phyloP scores from a whole-genome alignment of 2,888 invertebrate species.

The Dusona sp. region DNA sequence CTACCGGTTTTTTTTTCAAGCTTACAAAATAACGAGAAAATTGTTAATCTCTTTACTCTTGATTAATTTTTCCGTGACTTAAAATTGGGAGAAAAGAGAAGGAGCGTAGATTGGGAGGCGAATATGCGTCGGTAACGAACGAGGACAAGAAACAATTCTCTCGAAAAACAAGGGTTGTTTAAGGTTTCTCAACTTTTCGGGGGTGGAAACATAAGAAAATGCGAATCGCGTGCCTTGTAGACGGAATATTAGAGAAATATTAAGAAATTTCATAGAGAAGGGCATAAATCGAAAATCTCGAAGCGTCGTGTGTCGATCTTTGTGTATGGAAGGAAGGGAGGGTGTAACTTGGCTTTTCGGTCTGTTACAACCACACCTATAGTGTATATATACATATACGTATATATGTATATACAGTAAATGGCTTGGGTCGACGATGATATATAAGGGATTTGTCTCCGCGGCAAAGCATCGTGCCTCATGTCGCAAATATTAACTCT shows the following conservation, averaged over 20 bases:
- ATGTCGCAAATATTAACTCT: constrained; percentile 85
- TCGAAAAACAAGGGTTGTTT: constrained; percentile 5
- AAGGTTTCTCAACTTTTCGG: background rate
- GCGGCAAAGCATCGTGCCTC: constrained; percentile 83
- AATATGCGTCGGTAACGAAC: background rate
- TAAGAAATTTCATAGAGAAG: constrained; percentile 9
- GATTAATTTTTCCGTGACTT: background rate
- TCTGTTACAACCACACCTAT: constrained; percentile 37
- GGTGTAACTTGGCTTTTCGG: constrained; percentile 43
- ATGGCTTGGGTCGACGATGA: constrained; percentile 76
- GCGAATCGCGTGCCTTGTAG: constrained; percentile 2
- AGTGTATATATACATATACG: constrained; percentile 26
- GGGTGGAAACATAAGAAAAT: constrained; percentile 7
- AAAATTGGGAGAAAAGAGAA: background rate
- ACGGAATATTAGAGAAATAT: background rate
- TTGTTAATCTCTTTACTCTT: no score
- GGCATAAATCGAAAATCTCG: constrained; percentile 53
- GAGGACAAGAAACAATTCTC: background rate
- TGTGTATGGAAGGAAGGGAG: constrained; percentile 13
- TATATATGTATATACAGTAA: constrained; percentile 18
- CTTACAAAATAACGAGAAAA: background rate
- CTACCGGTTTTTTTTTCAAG: background rate
- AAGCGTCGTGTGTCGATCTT: constrained; percentile 45
- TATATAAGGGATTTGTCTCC: constrained; percentile 85
- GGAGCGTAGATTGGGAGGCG: background rate